phyloP scores from a whole-genome alignment of 92 coral and sea anemone genomes.

The Bergia puertoricense region DNA sequence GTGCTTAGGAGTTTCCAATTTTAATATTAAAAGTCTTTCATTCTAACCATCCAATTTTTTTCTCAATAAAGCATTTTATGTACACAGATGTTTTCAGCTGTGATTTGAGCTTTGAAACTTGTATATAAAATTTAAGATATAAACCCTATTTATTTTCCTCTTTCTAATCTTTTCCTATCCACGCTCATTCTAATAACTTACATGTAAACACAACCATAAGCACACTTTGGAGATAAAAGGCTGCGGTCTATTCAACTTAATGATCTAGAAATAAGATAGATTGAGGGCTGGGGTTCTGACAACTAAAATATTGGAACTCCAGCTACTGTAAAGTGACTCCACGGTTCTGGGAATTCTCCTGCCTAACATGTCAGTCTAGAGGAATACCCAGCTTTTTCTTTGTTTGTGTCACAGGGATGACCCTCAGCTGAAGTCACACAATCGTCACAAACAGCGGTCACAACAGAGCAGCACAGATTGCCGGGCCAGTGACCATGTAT shows the following conservation, averaged over 20 bases:
- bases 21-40: neutral
- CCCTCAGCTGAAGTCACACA: slow-evolving; percentile 19
- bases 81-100: neutral
- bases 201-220: too few relatives aligned
- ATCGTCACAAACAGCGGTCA: slow-evolving; percentile 25
- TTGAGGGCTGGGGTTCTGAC: too few relatives aligned
- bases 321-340: too few relatives aligned
- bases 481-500: slow-evolving; percentile 57
- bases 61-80: neutral
- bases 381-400: neutral
- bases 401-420: slow-evolving; percentile 9
- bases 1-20: neutral
- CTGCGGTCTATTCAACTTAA: too few relatives aligned
- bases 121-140: neutral
- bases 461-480: slow-evolving; percentile 33
- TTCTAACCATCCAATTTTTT: neutral
- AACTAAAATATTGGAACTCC: too few relatives aligned
- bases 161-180: too few relatives aligned
- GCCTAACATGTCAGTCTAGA: too few relatives aligned
- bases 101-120: neutral
- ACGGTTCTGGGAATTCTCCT: too few relatives aligned
- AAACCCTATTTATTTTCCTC: too few relatives aligned
- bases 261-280: too few relatives aligned
- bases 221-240: too few relatives aligned
- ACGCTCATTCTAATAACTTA: too few relatives aligned